phyloP scores from a whole-genome alignment of 2,113 vertebrate genomes.

The Ibidorhyncha struthersii region DNA sequence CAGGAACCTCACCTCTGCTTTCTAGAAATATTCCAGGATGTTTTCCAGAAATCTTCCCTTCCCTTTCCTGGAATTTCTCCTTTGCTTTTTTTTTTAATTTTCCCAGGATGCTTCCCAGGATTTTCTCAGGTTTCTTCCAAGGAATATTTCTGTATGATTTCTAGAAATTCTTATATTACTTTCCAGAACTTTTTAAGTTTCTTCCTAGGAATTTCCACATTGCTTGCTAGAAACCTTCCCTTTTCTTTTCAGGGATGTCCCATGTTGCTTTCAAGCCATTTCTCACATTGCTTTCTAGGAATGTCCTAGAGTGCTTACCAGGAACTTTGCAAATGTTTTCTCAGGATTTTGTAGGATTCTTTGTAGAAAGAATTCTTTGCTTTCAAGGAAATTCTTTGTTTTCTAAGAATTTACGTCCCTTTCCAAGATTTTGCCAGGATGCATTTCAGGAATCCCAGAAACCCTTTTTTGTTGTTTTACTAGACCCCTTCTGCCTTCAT shows the following conservation, averaged over 20 bases:
- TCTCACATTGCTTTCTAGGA: not conserved
- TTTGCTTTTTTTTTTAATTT: not conserved
- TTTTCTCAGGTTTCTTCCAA: not conserved
- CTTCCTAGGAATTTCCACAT: not conserved
- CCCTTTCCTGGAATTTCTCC: not conserved
- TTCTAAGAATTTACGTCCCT: not conserved
- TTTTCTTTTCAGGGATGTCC: not conserved
- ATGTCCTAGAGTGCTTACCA: not conserved
- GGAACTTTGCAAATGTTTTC: not conserved
- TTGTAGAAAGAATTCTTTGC: not conserved
- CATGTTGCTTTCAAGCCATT: not conserved
- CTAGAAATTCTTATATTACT: not conserved
- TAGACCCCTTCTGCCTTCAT: not conserved
- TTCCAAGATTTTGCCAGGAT: not conserved
- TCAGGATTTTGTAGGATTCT: not conserved
- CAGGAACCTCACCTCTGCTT: not conserved
- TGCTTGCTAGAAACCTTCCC: not conserved
- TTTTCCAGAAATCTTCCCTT: not conserved
- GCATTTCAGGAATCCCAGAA: not conserved
- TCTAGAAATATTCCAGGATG: not conserved
- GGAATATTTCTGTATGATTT: not conserved
- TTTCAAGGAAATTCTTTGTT: not conserved
- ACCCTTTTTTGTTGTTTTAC: not conserved
- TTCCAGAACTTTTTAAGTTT: not conserved
- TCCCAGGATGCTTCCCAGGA: not conserved